These are phyloP conservation scores for Rhinogobius similis DNA, from an alignment of 2,113 vertebrate species.

Conservation along the genomic window DNA sequence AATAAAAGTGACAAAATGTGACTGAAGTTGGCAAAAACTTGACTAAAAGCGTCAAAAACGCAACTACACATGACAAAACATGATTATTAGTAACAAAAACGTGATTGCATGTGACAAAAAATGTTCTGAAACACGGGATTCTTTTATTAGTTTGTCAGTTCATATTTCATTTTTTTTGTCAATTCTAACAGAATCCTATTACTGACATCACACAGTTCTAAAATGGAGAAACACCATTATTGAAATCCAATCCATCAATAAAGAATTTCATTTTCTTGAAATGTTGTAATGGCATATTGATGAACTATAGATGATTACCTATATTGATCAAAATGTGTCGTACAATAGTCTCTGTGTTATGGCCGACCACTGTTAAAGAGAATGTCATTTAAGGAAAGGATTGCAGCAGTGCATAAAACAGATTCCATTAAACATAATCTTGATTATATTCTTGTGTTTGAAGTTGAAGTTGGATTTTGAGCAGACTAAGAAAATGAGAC, in stretches of 20 bases:
- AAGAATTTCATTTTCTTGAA: neutral
- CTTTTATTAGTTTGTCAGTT: too few relatives aligned
- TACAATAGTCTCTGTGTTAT: neutral
- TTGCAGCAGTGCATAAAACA: neutral
- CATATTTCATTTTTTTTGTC: too few relatives aligned
- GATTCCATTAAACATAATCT: neutral
- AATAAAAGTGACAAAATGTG: too few relatives aligned
- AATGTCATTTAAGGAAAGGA: neutral
- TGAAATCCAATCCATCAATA: neutral
- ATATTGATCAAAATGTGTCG: neutral
- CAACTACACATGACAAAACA: too few relatives aligned
- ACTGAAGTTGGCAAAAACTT: too few relatives aligned
- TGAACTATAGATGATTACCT: neutral
- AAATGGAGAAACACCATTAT: neutral
- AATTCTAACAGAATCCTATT: too few relatives aligned
- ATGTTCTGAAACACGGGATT: too few relatives aligned
- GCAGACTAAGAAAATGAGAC: slow-evolving; percentile 41
- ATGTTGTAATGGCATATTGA: neutral
- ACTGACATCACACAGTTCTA: too few relatives aligned
- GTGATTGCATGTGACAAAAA: too few relatives aligned
- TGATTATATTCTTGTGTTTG: slow-evolving; percentile 36
- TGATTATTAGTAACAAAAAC: too few relatives aligned
- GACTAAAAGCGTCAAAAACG: too few relatives aligned
- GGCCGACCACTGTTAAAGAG: neutral
- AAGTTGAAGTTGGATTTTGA: slow-evolving; percentile 37